Evolutionary conservation across 2,113 vertebrate genomes (phyloP).

Genomic region (Bubo blakistoni): DNA sequence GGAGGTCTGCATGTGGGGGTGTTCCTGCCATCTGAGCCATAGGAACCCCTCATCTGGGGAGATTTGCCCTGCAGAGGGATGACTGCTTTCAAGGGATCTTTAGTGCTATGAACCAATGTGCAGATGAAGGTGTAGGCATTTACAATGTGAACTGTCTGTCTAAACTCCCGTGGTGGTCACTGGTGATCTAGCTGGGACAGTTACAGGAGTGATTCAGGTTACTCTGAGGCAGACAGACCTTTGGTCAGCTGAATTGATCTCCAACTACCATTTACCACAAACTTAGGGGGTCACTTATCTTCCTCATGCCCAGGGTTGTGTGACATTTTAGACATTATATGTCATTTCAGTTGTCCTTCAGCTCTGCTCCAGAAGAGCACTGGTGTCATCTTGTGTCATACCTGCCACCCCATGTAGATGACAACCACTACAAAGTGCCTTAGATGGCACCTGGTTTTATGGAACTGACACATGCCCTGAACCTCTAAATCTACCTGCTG

Average conservation of each 20-base stretch:
- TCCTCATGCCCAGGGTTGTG: accelerated
- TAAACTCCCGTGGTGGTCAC: background rate
- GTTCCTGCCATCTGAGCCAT: accelerated
- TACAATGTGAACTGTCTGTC: accelerated
- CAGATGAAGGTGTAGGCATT: background rate
- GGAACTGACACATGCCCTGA: background rate
- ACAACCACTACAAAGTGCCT: background rate
- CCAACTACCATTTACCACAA: background rate
- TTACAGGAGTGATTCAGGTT: background rate
- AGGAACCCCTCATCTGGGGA: accelerated
- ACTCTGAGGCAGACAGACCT: background rate
- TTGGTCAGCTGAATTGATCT: accelerated
- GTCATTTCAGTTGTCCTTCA: background rate
- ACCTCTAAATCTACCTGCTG: background rate
- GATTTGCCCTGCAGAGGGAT: background rate
- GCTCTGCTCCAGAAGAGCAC: background rate
- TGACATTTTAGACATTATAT: background rate
- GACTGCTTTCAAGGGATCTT: accelerated
- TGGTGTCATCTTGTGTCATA: background rate
- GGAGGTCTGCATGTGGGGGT: accelerated
- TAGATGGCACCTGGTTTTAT: background rate
- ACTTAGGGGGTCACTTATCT: background rate
- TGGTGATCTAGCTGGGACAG: background rate
- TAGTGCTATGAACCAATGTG: accelerated
- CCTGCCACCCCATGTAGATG: background rate